These are phyloP conservation scores for Corythornis cristatus DNA, from an alignment of 2,113 vertebrate genomes.

Conservation along the genomic window DNA sequence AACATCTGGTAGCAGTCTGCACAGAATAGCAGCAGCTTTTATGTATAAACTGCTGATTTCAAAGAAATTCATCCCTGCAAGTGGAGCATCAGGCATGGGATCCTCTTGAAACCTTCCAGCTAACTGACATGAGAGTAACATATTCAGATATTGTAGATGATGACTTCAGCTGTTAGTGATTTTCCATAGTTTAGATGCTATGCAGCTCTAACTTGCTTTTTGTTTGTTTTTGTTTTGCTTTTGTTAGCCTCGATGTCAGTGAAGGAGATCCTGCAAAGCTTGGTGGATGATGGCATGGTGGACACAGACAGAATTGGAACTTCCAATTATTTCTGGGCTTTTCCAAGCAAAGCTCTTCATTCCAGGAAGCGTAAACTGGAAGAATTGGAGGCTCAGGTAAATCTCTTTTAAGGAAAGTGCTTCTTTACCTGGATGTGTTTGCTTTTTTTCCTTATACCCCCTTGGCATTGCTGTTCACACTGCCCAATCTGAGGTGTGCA, in stretches of 20 bases:
- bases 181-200: background rate
- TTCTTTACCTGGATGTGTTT: background rate
- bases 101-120: background rate
- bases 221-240: background rate
- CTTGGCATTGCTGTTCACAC: background rate
- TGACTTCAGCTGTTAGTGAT: background rate
- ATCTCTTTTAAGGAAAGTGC: background rate
- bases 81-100: background rate
- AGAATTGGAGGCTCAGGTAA: conserved; percentile 89
- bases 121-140: background rate
- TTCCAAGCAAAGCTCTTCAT: conserved; percentile 94
- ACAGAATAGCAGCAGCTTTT: background rate
- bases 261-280: conserved; percentile 94
- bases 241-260: conserved; percentile 91
- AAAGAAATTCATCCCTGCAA: background rate
- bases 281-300: conserved; percentile 97
- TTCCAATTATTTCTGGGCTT: conserved; percentile 98
- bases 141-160: background rate
- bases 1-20: background rate
- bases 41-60: background rate
- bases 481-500: rapidly evolving
- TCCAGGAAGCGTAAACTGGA: conserved; percentile 85
- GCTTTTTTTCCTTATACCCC: background rate
- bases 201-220: background rate
- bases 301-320: conserved; percentile 94